Conservation (phyloP, 2,797 vertebrate genomes). For the Apodemus agrarius region DNA sequence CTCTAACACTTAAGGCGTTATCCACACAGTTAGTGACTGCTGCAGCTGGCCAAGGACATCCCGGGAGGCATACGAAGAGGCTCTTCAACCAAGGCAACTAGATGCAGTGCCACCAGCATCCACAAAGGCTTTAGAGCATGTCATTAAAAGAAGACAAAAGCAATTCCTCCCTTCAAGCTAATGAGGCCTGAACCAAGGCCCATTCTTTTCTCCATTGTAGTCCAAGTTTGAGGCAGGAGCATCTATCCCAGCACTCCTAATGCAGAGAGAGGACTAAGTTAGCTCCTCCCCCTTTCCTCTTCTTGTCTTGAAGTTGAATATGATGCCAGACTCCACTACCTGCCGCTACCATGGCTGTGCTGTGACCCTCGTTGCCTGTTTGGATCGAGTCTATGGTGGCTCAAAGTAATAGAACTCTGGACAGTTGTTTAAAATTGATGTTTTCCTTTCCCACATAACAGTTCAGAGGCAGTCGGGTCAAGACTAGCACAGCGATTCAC, state of each 20-base stretch:
- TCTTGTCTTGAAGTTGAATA: background rate
- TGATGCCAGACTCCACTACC: background rate
- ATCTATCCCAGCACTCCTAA: background rate
- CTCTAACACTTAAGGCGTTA: background rate
- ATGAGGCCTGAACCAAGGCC: background rate
- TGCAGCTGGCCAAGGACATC: background rate
- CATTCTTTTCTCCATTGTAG: background rate
- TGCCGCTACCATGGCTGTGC: background rate
- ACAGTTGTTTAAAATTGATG: background rate
- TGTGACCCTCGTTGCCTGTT: background rate
- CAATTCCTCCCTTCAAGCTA: background rate
- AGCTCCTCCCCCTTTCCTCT: background rate
- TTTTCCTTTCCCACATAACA: background rate
- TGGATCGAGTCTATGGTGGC: background rate
- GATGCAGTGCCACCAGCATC: background rate
- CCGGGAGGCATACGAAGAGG: background rate
- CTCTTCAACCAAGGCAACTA: background rate
- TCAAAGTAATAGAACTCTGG: background rate
- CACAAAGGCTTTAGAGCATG: background rate
- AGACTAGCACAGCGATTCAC: background rate
- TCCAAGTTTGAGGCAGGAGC: background rate
- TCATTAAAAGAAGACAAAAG: background rate
- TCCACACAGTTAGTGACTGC: background rate
- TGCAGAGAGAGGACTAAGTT: background rate
- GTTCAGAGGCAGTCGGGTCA: background rate